Conservation (phyloP, 2,113 vertebrate genomes). For the Heterochromis multidens region DNA sequence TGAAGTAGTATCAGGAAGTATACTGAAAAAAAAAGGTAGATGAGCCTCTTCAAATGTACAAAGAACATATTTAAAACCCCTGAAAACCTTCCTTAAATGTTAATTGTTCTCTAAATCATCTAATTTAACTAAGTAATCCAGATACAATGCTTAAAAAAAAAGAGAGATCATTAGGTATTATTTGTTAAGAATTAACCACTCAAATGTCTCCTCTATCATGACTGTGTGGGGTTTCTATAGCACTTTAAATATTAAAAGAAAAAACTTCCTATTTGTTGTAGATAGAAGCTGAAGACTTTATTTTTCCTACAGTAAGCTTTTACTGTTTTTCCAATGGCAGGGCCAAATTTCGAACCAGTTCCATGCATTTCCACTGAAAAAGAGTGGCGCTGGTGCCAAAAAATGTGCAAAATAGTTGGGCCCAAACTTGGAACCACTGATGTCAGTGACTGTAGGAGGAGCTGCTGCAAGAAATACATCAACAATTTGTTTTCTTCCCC, state of each 20-base stretch:
- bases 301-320: neutral
- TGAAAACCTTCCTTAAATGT: neutral
- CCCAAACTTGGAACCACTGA: neutral
- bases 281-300: neutral
- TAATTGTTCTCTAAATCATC: neutral
- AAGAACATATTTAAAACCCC: neutral
- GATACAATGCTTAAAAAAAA: neutral
- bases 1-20: neutral
- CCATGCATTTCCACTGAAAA: neutral
- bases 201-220: neutral
- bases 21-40: neutral
- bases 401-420: neutral
- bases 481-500: neutral
- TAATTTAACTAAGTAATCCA: neutral
- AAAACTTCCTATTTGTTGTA: neutral
- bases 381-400: neutral
- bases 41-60: neutral
- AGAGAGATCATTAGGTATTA: neutral
- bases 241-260: too few relatives aligned
- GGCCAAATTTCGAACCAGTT: neutral
- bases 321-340: neutral
- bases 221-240: neutral
- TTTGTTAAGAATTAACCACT: neutral
- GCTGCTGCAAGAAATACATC: neutral
- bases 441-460: neutral